phyloP scores from a whole-genome alignment of 2,113 vertebrate species.

The Origma solitaria region DNA sequence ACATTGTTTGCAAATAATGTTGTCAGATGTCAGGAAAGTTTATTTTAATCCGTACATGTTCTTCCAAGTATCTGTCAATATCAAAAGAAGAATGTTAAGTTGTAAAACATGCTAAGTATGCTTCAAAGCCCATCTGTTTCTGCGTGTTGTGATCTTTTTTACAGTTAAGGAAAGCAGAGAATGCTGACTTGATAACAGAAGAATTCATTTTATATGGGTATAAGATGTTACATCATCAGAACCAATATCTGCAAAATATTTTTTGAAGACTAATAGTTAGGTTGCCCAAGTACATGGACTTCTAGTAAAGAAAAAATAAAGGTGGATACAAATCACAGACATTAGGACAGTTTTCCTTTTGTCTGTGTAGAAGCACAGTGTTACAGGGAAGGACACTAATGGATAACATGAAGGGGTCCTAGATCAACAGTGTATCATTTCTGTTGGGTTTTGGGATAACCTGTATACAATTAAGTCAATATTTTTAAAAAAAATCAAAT shows the following conservation, averaged over 20 bases:
- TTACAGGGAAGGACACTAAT: neutral
- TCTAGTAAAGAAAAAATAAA: neutral
- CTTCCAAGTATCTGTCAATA: neutral
- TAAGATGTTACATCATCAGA: neutral
- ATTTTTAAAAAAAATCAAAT: neutral
- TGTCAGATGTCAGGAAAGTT: neutral
- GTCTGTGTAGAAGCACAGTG: neutral
- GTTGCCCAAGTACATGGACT: neutral
- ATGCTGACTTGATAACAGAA: neutral
- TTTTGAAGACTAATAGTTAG: neutral
- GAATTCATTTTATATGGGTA: neutral
- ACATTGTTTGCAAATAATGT: neutral
- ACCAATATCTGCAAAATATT: neutral
- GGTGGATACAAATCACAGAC: neutral
- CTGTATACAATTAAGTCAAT: neutral
- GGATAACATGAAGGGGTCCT: neutral
- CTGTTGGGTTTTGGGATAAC: neutral
- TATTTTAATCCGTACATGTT: neutral
- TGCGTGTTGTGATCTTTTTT: neutral
- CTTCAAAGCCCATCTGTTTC: neutral
- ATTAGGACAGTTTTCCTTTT: neutral
- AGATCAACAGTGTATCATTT: neutral
- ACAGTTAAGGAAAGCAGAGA: neutral
- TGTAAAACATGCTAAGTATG: neutral
- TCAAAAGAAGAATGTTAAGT: neutral